Conservation (phyloP, 2,797 vertebrate species). For the Syngnathus rostellatus region DNA sequence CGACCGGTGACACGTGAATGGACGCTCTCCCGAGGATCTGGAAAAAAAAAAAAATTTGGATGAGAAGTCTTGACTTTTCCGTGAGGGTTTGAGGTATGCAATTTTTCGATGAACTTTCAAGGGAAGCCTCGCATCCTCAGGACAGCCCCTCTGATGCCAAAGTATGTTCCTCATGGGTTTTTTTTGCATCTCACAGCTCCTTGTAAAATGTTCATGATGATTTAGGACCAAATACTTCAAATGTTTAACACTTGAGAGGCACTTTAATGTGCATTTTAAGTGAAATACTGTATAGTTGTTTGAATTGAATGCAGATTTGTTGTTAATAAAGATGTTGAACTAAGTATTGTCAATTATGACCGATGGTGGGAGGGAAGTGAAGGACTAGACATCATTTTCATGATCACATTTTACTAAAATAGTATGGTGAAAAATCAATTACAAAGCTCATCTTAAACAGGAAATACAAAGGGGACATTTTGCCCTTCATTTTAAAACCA, state of each 20-base stretch:
- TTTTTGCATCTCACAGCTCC: neutral
- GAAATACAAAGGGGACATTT: slow-evolving; percentile 22
- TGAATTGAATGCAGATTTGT: neutral
- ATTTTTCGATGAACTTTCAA: neutral
- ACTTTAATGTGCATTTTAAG: slow-evolving; percentile 34
- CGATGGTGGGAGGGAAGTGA: neutral
- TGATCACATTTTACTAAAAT: slow-evolving; percentile 39
- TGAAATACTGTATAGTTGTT: neutral
- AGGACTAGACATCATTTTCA: neutral
- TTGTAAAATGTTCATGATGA: neutral
- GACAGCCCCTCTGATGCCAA: neutral
- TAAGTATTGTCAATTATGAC: neutral
- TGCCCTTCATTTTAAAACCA: slow-evolving; percentile 15
- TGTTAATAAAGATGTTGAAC: neutral
- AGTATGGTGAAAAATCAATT: neutral
- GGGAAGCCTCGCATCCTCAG: neutral
- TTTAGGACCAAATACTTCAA: neutral
- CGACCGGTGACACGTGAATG: slow-evolving; percentile 36
- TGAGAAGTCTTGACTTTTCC: slow-evolving; percentile 14
- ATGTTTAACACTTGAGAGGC: slow-evolving; percentile 31
- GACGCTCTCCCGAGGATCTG: slow-evolving; percentile 13
- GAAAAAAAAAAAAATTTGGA: slow-evolving; percentile 20
- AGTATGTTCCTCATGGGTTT: neutral
- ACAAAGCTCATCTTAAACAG: slow-evolving; percentile 19
- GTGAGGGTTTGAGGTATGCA: neutral